Base-by-base conservation (phyloP, 92 coral and sea anemone genomes). In the Blastomussa wellsi region DNA sequence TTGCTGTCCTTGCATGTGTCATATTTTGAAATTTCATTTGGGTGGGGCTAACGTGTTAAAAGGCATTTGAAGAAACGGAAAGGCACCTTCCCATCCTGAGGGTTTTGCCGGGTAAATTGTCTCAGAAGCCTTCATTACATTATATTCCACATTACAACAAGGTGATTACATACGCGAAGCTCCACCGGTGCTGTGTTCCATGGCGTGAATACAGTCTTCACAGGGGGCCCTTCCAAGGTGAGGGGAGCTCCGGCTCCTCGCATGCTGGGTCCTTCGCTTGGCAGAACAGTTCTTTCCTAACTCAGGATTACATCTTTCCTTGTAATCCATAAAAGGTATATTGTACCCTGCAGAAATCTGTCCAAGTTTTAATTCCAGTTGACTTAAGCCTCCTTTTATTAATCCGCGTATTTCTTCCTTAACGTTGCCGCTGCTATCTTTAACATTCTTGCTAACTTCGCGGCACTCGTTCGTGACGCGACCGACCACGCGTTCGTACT, bases 401-500 rank as follows among this genome's bases (percentile, higher is more conserved):
- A 92, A 79, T 7, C 90, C 62, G 38, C 94, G 86, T 31, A 94
- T 88, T 65, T 94, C 98, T 7, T 85, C 80, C 72, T 79, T 95
- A 52, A 96, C 90, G 38, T 94, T 93, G 53, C 89, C 95, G 7
- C 93, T 93, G 76, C 93, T 87, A 37, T 90, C 92, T 67, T 93
- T 87, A 3, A 94, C 73, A 37, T 84, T 88, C 57, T 88, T 92
- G 59, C 91, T 94, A 7, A 96, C 92, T 68, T 86, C 97, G 3
- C 93, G 90, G 48, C 95, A 93, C 72, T 96, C 98, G 33, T 94
- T 92, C 16, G 95, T 88, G 62, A 92, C 93, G 28, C 90, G 88
- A 17, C 89, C 92, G 26, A 93, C 87, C 70, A 94, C 89, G 24
- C 90, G 86, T 16, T 92, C 93, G 53, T 87, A 86, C 62, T 86